These are phyloP conservation scores for Acridotheres tristis DNA, from an alignment of 2,797 vertebrate species.

Conservation along the genomic window DNA sequence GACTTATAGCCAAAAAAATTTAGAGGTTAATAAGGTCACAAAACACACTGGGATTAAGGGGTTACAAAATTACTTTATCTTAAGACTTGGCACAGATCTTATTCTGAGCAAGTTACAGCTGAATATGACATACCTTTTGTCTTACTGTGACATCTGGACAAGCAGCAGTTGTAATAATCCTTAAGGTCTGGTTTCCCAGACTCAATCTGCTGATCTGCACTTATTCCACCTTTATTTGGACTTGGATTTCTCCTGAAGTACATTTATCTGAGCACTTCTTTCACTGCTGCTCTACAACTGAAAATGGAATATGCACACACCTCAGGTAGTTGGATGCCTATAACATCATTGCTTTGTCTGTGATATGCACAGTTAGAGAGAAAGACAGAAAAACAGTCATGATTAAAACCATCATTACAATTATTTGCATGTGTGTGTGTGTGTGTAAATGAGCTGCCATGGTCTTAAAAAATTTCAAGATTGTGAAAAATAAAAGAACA, in stretches of 20 bases:
- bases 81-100: not conserved
- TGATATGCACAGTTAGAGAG: not conserved
- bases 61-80: not conserved
- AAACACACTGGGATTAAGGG: not conserved
- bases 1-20: not conserved
- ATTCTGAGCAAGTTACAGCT: not conserved
- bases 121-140: not conserved
- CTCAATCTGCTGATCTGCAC: not conserved
- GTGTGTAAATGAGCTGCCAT: not conserved
- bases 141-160: not conserved
- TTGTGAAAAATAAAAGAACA: not conserved
- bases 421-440: not conserved
- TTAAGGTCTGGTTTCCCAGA: not conserved
- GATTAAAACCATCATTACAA: not conserved
- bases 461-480: not conserved
- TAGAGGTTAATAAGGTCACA: not conserved
- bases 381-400: not conserved
- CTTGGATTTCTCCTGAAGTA: not conserved
- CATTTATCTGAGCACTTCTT: not conserved
- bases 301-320: not conserved
- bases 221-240: not conserved
- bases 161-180: not conserved
- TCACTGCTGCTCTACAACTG: not conserved
- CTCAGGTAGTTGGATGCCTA: not conserved
- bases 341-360: not conserved